A percentile compares a stretch with the other conserved stretches of the same genome.
phyloP scores from a whole-genome alignment of 2,888 invertebrate species.

The Sarcophaga caerulescens region DNA sequence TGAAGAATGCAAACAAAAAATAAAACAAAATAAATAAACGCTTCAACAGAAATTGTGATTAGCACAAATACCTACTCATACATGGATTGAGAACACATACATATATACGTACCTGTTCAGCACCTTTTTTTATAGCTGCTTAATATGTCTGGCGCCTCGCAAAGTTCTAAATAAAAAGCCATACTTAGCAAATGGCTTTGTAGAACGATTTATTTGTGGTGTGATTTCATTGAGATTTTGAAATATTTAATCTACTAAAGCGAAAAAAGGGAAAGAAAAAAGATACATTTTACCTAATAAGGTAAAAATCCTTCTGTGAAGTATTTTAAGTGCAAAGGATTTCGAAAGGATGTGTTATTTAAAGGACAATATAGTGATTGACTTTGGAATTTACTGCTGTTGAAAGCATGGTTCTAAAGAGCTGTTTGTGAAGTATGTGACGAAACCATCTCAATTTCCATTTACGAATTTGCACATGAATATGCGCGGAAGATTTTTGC shows the following conservation, averaged over 20 bases:
- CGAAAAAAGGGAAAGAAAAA: neutral
- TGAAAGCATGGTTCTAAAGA: no score
- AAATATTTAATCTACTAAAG: neutral
- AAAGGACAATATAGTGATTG: neutral
- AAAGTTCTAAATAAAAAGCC: slow-evolving; percentile 34
- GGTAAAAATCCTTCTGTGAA: slow-evolving; percentile 45
- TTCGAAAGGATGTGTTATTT: slow-evolving; percentile 6
- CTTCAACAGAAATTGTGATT: slow-evolving; percentile 51
- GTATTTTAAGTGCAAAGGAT: neutral
- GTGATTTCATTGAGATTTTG: slow-evolving; percentile 36
- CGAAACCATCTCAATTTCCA: no score
- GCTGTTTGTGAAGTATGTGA: no score
- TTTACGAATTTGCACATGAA: no score
- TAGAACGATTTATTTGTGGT: neutral
- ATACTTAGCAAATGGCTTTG: slow-evolving; percentile 4
- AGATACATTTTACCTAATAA: slow-evolving; percentile 35
- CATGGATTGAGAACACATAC: neutral
- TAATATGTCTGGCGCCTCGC: slow-evolving; percentile 63
- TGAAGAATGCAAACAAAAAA: slow-evolving; percentile 2
- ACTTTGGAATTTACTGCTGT: no score
- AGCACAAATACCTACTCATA: slow-evolving; percentile 46
- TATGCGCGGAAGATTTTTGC: no score
- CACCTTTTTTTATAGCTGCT: slow-evolving; percentile 53
- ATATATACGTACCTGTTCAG: neutral
- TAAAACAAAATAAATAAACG: slow-evolving; percentile 19